Evolutionary conservation across 1,140 invertebrate genomes (phyloP), one percentile per base, ranked within the genome.

Genomic region (Drosophila kepulauana): DNA sequence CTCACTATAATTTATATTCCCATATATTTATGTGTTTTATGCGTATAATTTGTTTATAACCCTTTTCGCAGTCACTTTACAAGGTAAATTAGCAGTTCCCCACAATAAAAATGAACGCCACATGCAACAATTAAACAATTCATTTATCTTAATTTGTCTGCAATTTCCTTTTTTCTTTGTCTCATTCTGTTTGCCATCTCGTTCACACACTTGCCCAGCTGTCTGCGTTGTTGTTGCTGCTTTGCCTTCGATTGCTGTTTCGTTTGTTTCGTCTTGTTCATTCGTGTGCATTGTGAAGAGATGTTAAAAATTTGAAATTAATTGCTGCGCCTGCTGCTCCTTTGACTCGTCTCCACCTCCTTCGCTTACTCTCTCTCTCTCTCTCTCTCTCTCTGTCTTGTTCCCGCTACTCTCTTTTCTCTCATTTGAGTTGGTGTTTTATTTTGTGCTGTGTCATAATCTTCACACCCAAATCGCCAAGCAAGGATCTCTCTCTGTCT

Each of bases 61-160:
- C 52, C 20, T 45, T 54, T 70, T 75, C n/a, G 61, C 62, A 30
- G 35, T 77, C 59, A 73, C 57, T 77, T 84, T 85, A 86, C 81
- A 85, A 81, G 74, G 59, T 54, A 85, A 75, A 85, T 85, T 85
- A 81, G 74, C 78, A 67, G 57, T 57, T 41, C 49, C 61, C 54
- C 61, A 78, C 54, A 81, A 76, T 52, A 76, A 62, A 79, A 65
- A 68, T 75, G 68, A 61, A 48, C 66, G 48, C 81, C 74, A 74
- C 74, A 75, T 84, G 81, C 68, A 88, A 88, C 84, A 84, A 78
- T 87, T 87, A 88, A 87, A 87, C 84, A 88, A 87, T 88, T 87
- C 84, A 87, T 87, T 87, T 87, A 87, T 87, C 84, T 87, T 87
- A 87, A 87, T 87, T 87, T 87, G 84, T 84, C 80, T 88, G 84